Evolutionary conservation across 2,888 invertebrate species (phyloP).

Genomic region (Ischnus inquisitorius): DNA sequence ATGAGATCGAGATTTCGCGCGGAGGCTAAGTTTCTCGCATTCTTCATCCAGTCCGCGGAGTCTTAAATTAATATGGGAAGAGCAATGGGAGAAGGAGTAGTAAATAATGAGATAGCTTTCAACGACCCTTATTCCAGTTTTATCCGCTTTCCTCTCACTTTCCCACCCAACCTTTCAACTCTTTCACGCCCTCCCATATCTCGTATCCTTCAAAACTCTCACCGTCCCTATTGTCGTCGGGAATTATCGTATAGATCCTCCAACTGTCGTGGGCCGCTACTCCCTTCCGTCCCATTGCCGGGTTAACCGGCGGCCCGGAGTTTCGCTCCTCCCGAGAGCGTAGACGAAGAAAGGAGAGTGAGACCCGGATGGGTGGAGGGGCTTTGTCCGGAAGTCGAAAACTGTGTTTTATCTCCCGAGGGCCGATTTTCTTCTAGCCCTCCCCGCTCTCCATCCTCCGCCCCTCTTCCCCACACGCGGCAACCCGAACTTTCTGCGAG

Average conservation of each 20-base stretch:
- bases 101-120: constrained; percentile 12
- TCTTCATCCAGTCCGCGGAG: neutral
- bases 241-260: constrained; percentile 70
- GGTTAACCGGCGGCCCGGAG: neutral
- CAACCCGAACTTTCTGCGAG: constrained; percentile 71
- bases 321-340: neutral
- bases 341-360: constrained; percentile 17
- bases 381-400: constrained; percentile 78
- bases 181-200: constrained; percentile 22
- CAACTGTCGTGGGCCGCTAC: constrained; percentile 67
- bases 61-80: neutral
- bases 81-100: constrained; percentile 5
- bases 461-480: too few species aligned
- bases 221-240: constrained; percentile 64
- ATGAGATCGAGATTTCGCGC: neutral
- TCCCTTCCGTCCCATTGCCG: constrained; percentile 47
- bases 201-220: constrained; percentile 41
- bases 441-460: too few species aligned
- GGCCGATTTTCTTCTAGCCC: constrained; percentile 66
- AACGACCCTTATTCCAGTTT: neutral
- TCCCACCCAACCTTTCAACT: neutral
- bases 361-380: constrained; percentile 8
- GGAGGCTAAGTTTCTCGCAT: neutral
- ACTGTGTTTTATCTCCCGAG: constrained; percentile 76
- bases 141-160: neutral